phyloP scores from a whole-genome alignment of 2,113 vertebrate genomes.

The Eptatretus burgeri region DNA sequence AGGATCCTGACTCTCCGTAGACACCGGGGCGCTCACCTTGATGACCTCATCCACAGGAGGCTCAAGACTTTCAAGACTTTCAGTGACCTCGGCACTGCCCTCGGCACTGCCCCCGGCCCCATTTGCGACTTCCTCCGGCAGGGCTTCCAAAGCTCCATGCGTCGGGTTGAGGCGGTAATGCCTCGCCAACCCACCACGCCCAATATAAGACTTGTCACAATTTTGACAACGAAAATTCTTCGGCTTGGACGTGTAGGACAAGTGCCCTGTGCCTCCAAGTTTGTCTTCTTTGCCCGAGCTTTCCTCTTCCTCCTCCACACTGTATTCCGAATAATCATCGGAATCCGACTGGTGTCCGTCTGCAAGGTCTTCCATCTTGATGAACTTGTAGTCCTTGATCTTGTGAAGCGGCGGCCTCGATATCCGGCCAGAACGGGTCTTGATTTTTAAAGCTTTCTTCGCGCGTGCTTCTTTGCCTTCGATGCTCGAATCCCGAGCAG shows the following conservation, averaged over 20 bases:
- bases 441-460: constrained; percentile 39
- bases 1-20: background rate
- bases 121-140: constrained; percentile 12
- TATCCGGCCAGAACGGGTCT: constrained; percentile 61
- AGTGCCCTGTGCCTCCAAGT: constrained; percentile 10
- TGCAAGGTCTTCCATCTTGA: constrained; percentile 60
- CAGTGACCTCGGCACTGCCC: constrained; percentile 8
- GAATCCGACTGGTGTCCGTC: constrained; percentile 60
- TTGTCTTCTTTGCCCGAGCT: constrained; percentile 14
- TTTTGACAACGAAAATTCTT: constrained; percentile 38
- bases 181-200: constrained; percentile 52
- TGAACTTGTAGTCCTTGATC: constrained; percentile 82
- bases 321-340: constrained; percentile 77
- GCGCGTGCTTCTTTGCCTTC: constrained; percentile 21
- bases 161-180: constrained; percentile 56
- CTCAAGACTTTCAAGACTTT: background rate
- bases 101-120: constrained; percentile 10
- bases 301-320: constrained; percentile 47
- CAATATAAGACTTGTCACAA: constrained; percentile 75
- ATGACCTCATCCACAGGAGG: background rate
- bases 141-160: constrained; percentile 24
- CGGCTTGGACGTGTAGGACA: constrained; percentile 28
- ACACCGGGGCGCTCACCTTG: background rate
- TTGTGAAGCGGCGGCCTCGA: constrained; percentile 77
- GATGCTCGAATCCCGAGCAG: constrained; percentile 11